Conservation (phyloP, 2,113 vertebrate species). For the Cyphomyrus plagiostoma region DNA sequence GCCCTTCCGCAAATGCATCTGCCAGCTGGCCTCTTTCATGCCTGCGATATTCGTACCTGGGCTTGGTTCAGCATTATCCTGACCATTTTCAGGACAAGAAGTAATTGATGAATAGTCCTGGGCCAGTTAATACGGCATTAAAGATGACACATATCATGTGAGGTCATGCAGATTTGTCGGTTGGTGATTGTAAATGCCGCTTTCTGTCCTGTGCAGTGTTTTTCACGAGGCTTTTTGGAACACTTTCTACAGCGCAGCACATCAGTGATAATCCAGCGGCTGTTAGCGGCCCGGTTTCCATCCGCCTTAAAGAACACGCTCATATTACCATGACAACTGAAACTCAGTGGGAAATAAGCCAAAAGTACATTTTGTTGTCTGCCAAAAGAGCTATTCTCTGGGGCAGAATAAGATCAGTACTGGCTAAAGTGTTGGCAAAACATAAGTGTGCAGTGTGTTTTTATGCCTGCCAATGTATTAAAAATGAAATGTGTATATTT, state of each 20-base stretch:
- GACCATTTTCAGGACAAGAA: not conserved
- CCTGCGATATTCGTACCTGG: not conserved
- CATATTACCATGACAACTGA: not conserved
- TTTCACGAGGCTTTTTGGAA: not conserved
- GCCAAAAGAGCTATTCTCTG: not conserved
- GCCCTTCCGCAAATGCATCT: not conserved
- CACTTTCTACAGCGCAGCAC: not conserved
- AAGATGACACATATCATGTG: not conserved
- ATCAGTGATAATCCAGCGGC: not conserved
- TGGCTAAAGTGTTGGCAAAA: not conserved
- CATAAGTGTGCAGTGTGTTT: not conserved
- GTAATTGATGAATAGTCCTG: not conserved
- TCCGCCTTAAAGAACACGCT: not conserved
- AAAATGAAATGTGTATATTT: not conserved
- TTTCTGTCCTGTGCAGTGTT: not conserved
- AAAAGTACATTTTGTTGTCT: not conserved
- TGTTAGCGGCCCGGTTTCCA: not conserved
- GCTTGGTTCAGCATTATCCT: not conserved
- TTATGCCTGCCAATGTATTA: not conserved
- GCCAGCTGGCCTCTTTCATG: not conserved
- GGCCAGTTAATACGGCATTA: not conserved
- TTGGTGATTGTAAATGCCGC: not conserved
- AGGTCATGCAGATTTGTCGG: not conserved
- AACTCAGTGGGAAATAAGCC: not conserved
- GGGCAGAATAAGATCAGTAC: not conserved